These are phyloP conservation scores for Spodoptera picta DNA, from an alignment of 2,888 invertebrate genomes.

Conservation along the genomic window DNA sequence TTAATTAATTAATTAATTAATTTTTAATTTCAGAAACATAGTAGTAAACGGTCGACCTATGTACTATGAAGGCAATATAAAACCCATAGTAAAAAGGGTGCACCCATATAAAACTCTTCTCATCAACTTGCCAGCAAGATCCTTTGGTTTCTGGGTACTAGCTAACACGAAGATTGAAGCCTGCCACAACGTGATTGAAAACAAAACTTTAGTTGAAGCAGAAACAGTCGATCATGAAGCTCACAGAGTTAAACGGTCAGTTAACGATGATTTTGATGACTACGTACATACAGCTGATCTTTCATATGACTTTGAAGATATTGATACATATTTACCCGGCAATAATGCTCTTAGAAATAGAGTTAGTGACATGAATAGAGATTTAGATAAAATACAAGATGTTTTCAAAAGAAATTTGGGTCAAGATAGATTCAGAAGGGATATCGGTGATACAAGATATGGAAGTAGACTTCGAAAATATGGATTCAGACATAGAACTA, in stretches of 20 bases:
- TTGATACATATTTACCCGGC: constrained; percentile 44
- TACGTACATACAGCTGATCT: constrained; percentile 45
- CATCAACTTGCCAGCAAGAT: constrained; percentile 90
- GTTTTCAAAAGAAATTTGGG: constrained; percentile 55
- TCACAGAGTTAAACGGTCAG: constrained; percentile 65
- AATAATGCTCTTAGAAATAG: constrained; percentile 61
- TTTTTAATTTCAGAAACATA: constrained; percentile 82
- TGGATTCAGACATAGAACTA: constrained; percentile 41
- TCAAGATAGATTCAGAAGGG: constrained; percentile 62
- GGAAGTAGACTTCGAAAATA: constrained; percentile 52
- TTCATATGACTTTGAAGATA: constrained; percentile 55
- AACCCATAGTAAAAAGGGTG: constrained; percentile 85
- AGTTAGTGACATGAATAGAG: constrained; percentile 66
- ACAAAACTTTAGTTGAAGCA: constrained; percentile 57
- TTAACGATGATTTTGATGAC: constrained; percentile 59
- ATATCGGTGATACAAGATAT: constrained; percentile 50
- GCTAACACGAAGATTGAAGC: constrained; percentile 90
- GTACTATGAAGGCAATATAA: constrained; percentile 88
- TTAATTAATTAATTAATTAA: background rate
- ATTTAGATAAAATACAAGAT: constrained; percentile 65
- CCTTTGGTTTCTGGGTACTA: constrained; percentile 93
- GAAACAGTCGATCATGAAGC: constrained; percentile 46
- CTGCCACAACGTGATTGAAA: constrained; percentile 74
- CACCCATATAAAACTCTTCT: constrained; percentile 86
- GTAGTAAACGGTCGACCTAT: constrained; percentile 90